These are phyloP conservation scores for Cebidichthys violaceus DNA, from an alignment of 2,113 vertebrate species.

Conservation along the genomic window DNA sequence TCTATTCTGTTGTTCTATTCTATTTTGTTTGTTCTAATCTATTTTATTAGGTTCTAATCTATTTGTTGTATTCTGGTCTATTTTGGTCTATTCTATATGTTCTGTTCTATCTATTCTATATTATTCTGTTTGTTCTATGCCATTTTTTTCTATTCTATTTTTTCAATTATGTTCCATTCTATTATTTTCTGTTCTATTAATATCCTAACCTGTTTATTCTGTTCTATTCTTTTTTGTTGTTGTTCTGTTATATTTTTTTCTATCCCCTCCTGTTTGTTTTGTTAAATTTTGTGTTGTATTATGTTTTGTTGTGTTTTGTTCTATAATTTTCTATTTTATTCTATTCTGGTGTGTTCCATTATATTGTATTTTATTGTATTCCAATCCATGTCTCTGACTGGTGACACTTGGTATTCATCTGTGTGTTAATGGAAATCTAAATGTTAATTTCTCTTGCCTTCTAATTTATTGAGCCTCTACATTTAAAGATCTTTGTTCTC, in stretches of 20 bases:
- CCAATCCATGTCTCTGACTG: conserved; percentile 27
- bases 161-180: neutral
- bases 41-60: neutral
- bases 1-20: neutral
- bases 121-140: neutral
- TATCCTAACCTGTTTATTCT: neutral
- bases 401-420: conserved; percentile 20
- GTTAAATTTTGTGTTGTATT: neutral
- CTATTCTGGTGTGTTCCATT: neutral
- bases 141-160: neutral
- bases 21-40: neutral
- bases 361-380: neutral
- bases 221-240: neutral
- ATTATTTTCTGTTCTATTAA: neutral
- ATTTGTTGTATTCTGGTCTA: neutral
- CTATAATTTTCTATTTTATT: neutral
- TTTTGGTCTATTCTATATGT: neutral
- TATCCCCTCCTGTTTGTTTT: neutral
- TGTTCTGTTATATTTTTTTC: neutral
- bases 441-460: conserved; percentile 54
- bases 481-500: conserved; percentile 31
- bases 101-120: neutral
- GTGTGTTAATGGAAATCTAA: conserved; percentile 48
- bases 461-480: conserved; percentile 37
- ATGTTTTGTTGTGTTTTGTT: neutral